Percentiles rank a stretch among this genome's conserved stretches.
Evolutionary conservation across 2,888 invertebrate species (phyloP).

Genomic region (Mycalesis mineus): DNA sequence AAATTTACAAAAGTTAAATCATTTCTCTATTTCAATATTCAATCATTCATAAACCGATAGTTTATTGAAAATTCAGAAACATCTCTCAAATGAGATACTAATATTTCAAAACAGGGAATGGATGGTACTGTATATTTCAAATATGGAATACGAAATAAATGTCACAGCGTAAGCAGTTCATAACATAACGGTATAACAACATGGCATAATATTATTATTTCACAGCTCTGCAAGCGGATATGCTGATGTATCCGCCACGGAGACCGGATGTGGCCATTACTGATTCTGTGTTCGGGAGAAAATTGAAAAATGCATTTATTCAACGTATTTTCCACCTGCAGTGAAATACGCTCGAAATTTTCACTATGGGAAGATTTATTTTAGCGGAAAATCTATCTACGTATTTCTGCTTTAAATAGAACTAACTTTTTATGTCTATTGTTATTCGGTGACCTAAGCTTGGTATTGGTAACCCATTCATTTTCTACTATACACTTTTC

Average conservation of each 20-base stretch:
- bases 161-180: background rate
- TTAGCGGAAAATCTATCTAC: background rate
- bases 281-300: conserved; percentile 20
- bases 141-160: background rate
- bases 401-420: background rate
- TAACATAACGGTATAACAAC: background rate
- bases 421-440: no score
- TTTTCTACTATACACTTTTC: no score
- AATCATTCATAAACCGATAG: no score
- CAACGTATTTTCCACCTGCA: conserved; percentile 26
- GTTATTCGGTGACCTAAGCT: no score
- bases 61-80: no score
- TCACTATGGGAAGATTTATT: conserved; percentile 2
- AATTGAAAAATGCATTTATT: conserved; percentile 30
- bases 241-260: background rate
- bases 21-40: no score
- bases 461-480: no score
- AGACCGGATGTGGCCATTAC: background rate
- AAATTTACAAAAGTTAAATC: no score
- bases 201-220: background rate
- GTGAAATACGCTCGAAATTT: conserved; percentile 20
- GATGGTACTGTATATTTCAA: no score
- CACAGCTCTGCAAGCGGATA: background rate
- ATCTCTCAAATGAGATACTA: no score
- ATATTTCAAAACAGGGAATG: no score